Percentiles rank a stretch among this genome's conserved stretches.
Evolutionary conservation across 2,797 vertebrate species (phyloP).

Genomic region (Thamnophis elegans): DNA sequence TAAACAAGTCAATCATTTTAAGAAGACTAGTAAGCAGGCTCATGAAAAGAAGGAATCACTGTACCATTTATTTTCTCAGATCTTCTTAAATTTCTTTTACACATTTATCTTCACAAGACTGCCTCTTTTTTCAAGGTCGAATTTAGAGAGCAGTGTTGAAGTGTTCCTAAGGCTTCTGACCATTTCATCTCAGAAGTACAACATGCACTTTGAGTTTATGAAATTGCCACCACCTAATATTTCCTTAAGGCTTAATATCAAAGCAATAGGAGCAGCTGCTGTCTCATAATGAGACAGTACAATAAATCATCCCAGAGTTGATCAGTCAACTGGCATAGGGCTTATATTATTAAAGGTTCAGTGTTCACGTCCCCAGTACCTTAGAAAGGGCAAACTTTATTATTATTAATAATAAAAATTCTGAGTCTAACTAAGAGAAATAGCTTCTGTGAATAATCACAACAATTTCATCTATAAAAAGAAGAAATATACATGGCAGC

Average conservation of each 20-base stretch:
- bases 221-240: conserved; percentile 9
- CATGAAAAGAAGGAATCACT: conserved; percentile 50
- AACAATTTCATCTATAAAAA: neutral
- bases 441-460: neutral
- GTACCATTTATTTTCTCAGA: conserved; percentile 21
- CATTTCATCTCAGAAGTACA: neutral
- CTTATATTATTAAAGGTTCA: neutral
- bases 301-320: neutral
- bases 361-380: neutral
- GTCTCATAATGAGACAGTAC: neutral
- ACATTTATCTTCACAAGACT: conserved; percentile 25
- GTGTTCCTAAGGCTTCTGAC: neutral
- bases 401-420: neutral
- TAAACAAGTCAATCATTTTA: conserved; percentile 37
- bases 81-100: conserved; percentile 31
- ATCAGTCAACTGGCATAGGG: neutral
- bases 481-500: neutral
- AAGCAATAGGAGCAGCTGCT: neutral
- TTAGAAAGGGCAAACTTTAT: neutral
- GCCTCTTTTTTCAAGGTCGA: conserved; percentile 31
- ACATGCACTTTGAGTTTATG: neutral
- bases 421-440: neutral
- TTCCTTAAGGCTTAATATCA: conserved; percentile 17
- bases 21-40: conserved; percentile 42
- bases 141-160: conserved; percentile 16